Base-by-base conservation (phyloP, 64 coral and sea anemone species). In the Actinia equina region DNA sequence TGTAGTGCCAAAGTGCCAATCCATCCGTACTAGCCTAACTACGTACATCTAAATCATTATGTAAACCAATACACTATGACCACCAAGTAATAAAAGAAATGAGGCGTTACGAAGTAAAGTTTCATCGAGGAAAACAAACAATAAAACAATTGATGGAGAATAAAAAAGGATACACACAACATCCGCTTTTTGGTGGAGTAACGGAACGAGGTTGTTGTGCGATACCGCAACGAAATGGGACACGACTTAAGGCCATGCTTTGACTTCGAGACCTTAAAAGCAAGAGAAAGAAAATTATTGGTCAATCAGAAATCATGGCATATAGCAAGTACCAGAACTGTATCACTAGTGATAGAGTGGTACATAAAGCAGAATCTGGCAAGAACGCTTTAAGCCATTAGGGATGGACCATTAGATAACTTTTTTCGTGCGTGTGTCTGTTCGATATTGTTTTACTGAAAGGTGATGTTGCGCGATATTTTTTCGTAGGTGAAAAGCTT, bases 191-290 rank as follows among this genome's bases (percentile, higher is more conserved):
- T 23, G 89, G 89, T 19, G 90, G 91, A 30, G 91, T 63, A 22
- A 61, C 63, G 27, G 70, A 67, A 25, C 88, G 88, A 14, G 76
- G 9, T 52, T 95, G 90, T 52, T 95, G 89, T 65, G 87, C 80
- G 7, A 99, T 86, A 46, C 97, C 97, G 91, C 97, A 99, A 23
- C 97, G 97, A 77, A 99, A 99, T 20, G 97, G 97, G 62, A 88
- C 88, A 46, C 88, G 90, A 55, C 86, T 69, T 0, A 79, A 85
- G 7, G 78, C 44, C 12, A 65, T 76, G 80, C 85, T 91, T 22
- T 89, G 59, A 22, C 86, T 77, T n/a, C 52, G 86, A 52, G 91
- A n/a, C 41, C 91, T 92, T 44, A 1, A 55, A 70, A 2, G 82
- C 19, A 65, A 7, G 22, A n/a, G n/a, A 65, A 20, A 52, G 17